phyloP scores from a whole-genome alignment of 2,113 vertebrate species.

The Poeciliopsis occidentalis region DNA sequence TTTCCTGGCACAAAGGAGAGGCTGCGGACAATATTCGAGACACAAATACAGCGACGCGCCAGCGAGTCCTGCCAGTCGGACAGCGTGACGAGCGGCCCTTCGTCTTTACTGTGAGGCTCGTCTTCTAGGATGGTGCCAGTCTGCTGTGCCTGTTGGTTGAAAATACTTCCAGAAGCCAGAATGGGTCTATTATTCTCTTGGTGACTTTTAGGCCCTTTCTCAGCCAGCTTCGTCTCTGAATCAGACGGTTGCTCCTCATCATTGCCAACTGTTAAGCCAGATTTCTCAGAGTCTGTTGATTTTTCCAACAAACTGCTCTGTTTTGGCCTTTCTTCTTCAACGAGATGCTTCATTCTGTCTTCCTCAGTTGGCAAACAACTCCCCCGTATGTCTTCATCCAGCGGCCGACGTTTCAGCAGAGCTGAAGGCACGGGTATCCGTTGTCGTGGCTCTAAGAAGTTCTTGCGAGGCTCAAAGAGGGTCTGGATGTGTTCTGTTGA shows the following conservation, averaged over 20 bases:
- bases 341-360: conserved; percentile 71
- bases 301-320: conserved; percentile 52
- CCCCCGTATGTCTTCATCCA: conserved; percentile 77
- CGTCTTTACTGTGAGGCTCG: conserved; percentile 98
- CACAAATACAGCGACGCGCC: conserved; percentile 92
- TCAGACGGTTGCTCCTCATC: conserved; percentile 51
- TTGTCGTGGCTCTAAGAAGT: conserved; percentile 82
- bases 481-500: conserved; percentile 99
- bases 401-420: conserved; percentile 75
- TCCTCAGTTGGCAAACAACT: conserved; percentile 69
- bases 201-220: conserved; percentile 50
- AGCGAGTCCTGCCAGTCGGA: conserved; percentile 97
- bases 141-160: conserved; percentile 76
- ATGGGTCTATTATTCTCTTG: conserved; percentile 84
- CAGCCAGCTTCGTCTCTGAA: conserved; percentile 33
- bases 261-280: conserved; percentile 22
- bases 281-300: conserved; percentile 31
- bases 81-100: conserved; percentile 92
- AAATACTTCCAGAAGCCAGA: conserved; percentile 75
- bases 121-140: conserved; percentile 92
- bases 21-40: conserved; percentile 98
- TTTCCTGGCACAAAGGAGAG: conserved; percentile 98
- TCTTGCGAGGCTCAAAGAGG: conserved; percentile 91
- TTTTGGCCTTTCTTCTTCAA: conserved; percentile 64
- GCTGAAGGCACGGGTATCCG: conserved; percentile 71